phyloP scores from a whole-genome alignment of 2,113 vertebrate genomes.

The Irena cyanogastra region DNA sequence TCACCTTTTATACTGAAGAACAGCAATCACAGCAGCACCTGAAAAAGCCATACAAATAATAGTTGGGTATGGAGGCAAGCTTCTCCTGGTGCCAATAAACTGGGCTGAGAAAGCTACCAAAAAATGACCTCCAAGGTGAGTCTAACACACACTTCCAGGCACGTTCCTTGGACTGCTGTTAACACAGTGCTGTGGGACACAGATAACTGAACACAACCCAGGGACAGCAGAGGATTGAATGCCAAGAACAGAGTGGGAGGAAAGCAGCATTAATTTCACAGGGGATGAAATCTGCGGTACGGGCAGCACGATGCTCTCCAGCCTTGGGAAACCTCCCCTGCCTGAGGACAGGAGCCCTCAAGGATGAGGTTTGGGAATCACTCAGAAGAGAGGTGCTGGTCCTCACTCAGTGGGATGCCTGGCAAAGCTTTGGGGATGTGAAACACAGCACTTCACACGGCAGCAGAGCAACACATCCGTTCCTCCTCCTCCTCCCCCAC shows the following conservation, averaged over 20 bases:
- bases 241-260: neutral
- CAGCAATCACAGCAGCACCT: neutral
- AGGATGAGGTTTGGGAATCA: neutral
- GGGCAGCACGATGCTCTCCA: rapidly evolving
- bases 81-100: neutral
- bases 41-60: neutral
- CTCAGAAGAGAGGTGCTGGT: neutral
- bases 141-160: neutral
- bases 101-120: neutral
- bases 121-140: neutral
- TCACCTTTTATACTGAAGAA: neutral
- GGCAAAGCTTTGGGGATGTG: neutral
- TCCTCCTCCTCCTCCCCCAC: neutral
- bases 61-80: neutral
- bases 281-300: neutral
- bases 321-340: neutral
- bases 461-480: neutral
- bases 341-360: rapidly evolving
- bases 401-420: neutral
- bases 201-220: neutral
- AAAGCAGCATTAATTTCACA: neutral
- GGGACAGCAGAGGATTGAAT: neutral
- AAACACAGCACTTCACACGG: neutral
- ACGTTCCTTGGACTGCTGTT: neutral
- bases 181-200: neutral